Evolutionary conservation across 1,140 invertebrate species (phyloP).

Genomic region (Pogonomyrmex californicus): DNA sequence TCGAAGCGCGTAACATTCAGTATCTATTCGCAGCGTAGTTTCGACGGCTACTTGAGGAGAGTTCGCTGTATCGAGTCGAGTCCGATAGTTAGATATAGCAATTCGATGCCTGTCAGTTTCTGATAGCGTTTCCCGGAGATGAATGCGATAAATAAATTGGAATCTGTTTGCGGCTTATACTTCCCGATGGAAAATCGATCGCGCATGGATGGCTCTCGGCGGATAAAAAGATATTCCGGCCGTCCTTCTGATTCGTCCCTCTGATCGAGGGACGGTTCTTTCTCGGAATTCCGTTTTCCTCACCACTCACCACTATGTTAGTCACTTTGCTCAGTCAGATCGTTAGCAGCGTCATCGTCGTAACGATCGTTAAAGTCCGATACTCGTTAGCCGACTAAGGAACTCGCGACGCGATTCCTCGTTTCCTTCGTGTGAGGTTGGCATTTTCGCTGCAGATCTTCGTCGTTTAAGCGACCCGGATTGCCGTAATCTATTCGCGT

Average conservation of each 20-base stretch:
- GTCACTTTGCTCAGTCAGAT: not conserved
- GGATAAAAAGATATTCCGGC: not conserved
- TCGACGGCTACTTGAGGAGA: not conserved
- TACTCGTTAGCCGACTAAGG: not conserved
- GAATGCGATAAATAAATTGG: constrained; percentile 5
- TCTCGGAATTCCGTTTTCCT: not conserved
- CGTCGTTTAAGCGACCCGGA: constrained; percentile 9
- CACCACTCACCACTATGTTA: not conserved
- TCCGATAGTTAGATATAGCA: not conserved
- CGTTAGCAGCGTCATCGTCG: not conserved
- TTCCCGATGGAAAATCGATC: not conserved
- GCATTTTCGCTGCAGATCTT: constrained; percentile 22
- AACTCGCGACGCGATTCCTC: not conserved
- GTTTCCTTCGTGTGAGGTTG: not conserved
- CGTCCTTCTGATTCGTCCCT: not conserved
- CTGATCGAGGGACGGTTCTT: not conserved
- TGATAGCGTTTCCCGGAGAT: not conserved
- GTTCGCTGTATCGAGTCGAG: not conserved
- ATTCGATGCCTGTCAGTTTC: not conserved
- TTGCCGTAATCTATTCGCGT: constrained; percentile 27
- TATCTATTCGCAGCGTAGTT: constrained; percentile 23
- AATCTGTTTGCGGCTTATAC: not conserved
- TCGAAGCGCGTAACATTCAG: not conserved
- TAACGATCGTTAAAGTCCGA: constrained; percentile 24
- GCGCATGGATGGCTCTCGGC: no score